Percentiles rank a stretch among this genome's conserved stretches.
Evolutionary conservation across 2,113 vertebrate genomes (phyloP).

Genomic region (Perccottus glenii): DNA sequence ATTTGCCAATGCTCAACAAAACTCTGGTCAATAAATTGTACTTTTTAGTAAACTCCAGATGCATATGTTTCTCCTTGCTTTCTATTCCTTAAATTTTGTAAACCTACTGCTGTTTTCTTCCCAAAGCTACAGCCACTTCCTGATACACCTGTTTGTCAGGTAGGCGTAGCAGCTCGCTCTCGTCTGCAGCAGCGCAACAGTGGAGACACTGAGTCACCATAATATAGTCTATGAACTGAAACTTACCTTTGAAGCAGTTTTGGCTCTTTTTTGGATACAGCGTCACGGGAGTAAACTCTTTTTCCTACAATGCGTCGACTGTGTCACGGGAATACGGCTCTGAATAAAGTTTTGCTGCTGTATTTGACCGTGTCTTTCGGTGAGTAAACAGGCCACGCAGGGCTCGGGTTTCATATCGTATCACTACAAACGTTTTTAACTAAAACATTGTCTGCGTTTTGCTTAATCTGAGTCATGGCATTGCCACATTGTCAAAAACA

Average conservation of each 20-base stretch:
- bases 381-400: constrained; percentile 54
- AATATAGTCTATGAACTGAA: constrained; percentile 46
- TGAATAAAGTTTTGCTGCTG: constrained; percentile 21
- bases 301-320: constrained; percentile 45
- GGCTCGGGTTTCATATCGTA: background rate
- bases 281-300: background rate
- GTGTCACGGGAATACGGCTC: background rate
- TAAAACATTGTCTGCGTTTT: too few relatives aligned
- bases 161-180: constrained; percentile 1
- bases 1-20: too few relatives aligned
- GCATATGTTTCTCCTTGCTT: too few relatives aligned
- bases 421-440: too few relatives aligned
- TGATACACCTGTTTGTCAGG: constrained; percentile 74
- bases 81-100: too few relatives aligned
- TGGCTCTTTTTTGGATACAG: background rate
- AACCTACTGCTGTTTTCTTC: background rate
- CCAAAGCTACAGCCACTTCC: constrained; percentile 49
- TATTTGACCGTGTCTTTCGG: constrained; percentile 41
- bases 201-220: constrained; percentile 26
- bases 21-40: too few relatives aligned
- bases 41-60: too few relatives aligned
- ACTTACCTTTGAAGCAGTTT: constrained; percentile 30
- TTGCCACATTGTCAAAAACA: background rate
- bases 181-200: background rate
- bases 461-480: background rate